phyloP scores from a whole-genome alignment of 2,888 invertebrate genomes.

The Ditula angustiorana region DNA sequence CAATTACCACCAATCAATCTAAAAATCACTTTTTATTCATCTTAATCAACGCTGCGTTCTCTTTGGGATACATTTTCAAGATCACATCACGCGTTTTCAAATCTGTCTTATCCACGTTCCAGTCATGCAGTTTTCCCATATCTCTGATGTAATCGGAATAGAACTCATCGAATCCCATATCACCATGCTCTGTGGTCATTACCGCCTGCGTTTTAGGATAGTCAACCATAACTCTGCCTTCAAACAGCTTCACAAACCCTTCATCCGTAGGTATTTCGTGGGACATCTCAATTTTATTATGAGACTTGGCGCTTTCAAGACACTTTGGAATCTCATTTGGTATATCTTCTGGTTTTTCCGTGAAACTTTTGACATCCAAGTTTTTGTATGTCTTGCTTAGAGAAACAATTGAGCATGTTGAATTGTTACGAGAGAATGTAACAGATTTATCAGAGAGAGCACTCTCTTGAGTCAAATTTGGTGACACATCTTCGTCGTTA shows the following conservation, averaged over 20 bases:
- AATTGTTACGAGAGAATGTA: conserved; percentile 48
- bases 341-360: conserved; percentile 42
- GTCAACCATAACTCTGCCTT: conserved; percentile 35
- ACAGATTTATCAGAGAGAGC: conserved; percentile 41
- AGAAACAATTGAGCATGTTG: conserved; percentile 60
- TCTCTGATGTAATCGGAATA: conserved; percentile 63
- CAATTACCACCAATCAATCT: too few species aligned
- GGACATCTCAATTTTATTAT: conserved; percentile 1
- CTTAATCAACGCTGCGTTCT: conserved; percentile 53
- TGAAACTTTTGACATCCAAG: conserved; percentile 65
- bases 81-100: conserved; percentile 51
- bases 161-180: conserved; percentile 67
- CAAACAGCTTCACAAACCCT: conserved; percentile 61
- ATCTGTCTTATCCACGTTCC: conserved; percentile 44
- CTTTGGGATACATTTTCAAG: conserved; percentile 62
- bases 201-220: conserved; percentile 41
- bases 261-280: conserved; percentile 57
- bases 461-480: conserved; percentile 45
- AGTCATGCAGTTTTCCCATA: conserved; percentile 44
- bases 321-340: conserved; percentile 37
- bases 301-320: conserved; percentile 12
- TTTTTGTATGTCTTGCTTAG: conserved; percentile 68
- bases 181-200: conserved; percentile 65
- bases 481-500: conserved; percentile 56
- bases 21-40: conserved; percentile 43